These are phyloP conservation scores for Rhynchonycteris naso DNA, from an alignment of 2,797 vertebrate genomes.

Conservation along the genomic window DNA sequence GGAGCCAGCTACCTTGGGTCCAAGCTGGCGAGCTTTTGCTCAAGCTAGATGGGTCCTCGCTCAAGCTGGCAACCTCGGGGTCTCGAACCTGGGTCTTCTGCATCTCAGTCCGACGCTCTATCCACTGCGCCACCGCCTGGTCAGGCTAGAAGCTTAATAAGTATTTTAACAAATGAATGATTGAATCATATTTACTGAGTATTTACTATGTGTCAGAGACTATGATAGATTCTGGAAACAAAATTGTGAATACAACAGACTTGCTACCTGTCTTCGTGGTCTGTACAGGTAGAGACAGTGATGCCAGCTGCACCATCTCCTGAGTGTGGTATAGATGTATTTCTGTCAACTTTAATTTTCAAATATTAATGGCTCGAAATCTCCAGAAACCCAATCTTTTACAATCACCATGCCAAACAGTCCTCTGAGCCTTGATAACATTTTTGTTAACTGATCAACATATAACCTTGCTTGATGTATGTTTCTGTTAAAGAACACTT, in stretches of 20 bases:
- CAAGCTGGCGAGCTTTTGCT: too few species aligned
- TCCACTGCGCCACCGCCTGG: too few species aligned
- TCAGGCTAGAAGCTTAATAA: too few species aligned
- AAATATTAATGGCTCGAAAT: not conserved
- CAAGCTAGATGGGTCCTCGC: too few species aligned
- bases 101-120: too few species aligned
- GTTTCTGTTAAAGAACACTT: not conserved
- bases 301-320: accelerated
- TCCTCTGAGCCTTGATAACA: not conserved
- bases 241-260: not conserved
- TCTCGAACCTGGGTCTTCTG: too few species aligned
- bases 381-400: not conserved
- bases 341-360: not conserved
- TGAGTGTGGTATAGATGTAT: not conserved
- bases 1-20: too few species aligned
- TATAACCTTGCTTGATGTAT: too few species aligned
- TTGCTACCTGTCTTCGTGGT: not conserved
- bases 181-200: not conserved
- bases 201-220: not conserved
- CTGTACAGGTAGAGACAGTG: not conserved
- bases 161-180: not conserved
- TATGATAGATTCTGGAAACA: not conserved
- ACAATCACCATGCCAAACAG: not conserved
- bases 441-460: too few species aligned
- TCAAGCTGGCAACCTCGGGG: too few species aligned